A percentile compares a stretch with the other conserved stretches of the same genome.
phyloP scores from a whole-genome alignment of 1,140 invertebrate species.

The Atta cephalotes region DNA sequence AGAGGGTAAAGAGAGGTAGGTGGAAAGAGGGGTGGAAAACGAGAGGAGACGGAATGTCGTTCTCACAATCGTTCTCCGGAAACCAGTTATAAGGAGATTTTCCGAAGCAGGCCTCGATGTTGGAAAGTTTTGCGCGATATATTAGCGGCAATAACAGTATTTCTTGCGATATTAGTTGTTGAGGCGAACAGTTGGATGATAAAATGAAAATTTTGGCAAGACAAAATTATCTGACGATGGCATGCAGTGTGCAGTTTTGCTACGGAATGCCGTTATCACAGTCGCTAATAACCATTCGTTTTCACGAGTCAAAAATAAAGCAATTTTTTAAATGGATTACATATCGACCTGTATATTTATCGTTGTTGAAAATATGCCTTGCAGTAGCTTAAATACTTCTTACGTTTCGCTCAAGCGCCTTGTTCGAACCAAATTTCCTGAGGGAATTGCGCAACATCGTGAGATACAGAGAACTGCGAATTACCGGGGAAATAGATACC shows the following conservation, averaged over 20 bases:
- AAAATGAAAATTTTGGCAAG: not conserved
- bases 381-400: conserved; percentile 43
- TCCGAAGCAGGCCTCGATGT: conserved; percentile 41
- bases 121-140: conserved; percentile 77
- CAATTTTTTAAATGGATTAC: not conserved
- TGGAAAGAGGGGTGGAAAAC: conserved; percentile 10
- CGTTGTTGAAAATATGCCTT: not conserved
- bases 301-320: not conserved
- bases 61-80: conserved; percentile 50
- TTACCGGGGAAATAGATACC: conserved; percentile 17
- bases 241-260: not conserved
- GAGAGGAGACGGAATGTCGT: conserved; percentile 45
- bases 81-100: conserved; percentile 69
- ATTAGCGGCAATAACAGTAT: conserved; percentile 80
- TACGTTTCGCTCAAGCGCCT: conserved; percentile 34
- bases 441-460: conserved; percentile 49
- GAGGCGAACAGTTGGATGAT: not conserved
- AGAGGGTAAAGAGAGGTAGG: not conserved
- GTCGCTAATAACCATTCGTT: not conserved
- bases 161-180: conserved; percentile 80
- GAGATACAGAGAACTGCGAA: conserved; percentile 45
- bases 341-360: not conserved
- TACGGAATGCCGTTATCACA: not conserved
- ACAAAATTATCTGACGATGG: not conserved
- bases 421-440: conserved; percentile 51